Conservation (phyloP, 2,888 invertebrate genomes). For the Therioaphis trifolii region DNA sequence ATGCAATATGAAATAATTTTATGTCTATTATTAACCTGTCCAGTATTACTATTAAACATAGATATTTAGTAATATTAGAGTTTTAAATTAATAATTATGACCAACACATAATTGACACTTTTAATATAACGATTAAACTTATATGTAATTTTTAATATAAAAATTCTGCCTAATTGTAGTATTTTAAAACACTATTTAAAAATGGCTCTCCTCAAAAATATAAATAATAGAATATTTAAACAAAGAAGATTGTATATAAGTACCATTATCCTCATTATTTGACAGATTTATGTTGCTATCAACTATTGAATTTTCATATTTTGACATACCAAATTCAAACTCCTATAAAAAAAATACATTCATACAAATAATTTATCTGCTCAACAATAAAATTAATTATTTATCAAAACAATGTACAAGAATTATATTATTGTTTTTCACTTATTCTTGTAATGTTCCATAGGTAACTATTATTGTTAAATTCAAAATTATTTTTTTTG, state of each 20-base stretch:
- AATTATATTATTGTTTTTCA: too few species aligned
- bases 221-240: not conserved
- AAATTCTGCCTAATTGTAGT: not conserved
- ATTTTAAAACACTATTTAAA: not conserved
- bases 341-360: conserved; percentile 18
- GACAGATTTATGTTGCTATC: not conserved
- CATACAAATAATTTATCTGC: not conserved
- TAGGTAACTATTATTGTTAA: not conserved
- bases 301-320: not conserved
- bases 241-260: not conserved
- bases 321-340: not conserved
- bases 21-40: too few species aligned
- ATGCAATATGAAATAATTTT: too few species aligned
- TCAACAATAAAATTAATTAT: not conserved
- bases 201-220: not conserved
- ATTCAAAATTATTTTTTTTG: not conserved
- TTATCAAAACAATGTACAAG: not conserved
- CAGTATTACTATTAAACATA: too few species aligned
- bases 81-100: too few species aligned
- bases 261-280: not conserved
- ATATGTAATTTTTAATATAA: too few species aligned
- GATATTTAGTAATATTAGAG: too few species aligned
- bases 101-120: too few species aligned
- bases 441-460: too few species aligned
- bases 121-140: too few species aligned